These are phyloP conservation scores for Porites rus DNA, from an alignment of 92 coral and sea anemone species.

Conservation along the genomic window DNA sequence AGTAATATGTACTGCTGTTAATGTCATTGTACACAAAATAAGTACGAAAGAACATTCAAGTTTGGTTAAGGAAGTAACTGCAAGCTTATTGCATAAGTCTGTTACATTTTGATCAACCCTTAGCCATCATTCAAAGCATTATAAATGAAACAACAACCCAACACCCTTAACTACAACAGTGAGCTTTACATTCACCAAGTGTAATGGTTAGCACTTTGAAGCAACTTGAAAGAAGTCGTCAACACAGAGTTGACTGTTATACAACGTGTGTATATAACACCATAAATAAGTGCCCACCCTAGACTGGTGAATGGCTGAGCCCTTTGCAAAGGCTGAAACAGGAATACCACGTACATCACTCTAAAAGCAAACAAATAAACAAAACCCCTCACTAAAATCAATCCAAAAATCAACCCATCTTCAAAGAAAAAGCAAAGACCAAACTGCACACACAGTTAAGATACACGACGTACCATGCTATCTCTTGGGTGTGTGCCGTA, in stretches of 20 bases:
- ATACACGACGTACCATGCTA: conserved; percentile 77
- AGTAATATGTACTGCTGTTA: background rate
- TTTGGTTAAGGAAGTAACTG: conserved; percentile 1
- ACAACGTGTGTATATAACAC: conserved; percentile 48
- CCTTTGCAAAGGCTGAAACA: conserved; percentile 92
- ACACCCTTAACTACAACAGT: conserved; percentile 24
- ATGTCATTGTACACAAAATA: background rate
- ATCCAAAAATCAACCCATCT: conserved; percentile 27
- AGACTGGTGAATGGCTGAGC: conserved; percentile 80
- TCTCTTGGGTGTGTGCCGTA: conserved; percentile 94
- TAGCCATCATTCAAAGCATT: background rate
- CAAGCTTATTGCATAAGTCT: background rate
- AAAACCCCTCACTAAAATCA: conserved; percentile 54
- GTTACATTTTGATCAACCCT: background rate
- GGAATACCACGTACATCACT: conserved; percentile 90
- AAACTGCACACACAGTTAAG: background rate
- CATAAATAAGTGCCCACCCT: conserved; percentile 81
- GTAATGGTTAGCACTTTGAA: conserved; percentile 19
- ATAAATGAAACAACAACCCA: background rate
- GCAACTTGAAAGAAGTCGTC: conserved; percentile 3
- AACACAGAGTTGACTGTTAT: conserved; percentile 12
- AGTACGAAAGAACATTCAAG: background rate
- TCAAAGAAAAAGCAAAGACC: conserved; percentile 31
- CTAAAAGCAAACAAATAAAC: conserved; percentile 78
- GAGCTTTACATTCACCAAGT: conserved; percentile 14